Evolutionary conservation across 2,797 vertebrate species (phyloP).

Genomic region (Oreonectes daqikongensis): DNA sequence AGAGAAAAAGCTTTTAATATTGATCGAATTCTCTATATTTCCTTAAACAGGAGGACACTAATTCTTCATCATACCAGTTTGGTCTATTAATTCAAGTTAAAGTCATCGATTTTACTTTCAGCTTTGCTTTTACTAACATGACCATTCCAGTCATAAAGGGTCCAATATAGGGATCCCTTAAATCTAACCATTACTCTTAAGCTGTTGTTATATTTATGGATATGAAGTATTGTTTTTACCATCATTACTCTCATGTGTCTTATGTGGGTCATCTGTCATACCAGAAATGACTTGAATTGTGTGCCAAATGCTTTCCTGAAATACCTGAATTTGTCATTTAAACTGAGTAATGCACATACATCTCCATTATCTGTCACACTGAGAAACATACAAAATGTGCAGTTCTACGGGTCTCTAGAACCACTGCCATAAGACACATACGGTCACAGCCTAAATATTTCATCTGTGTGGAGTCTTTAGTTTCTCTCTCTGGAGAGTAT

Average conservation of each 20-base stretch:
- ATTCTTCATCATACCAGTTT: background rate
- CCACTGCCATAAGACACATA: background rate
- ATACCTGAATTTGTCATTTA: slow-evolving; percentile 28
- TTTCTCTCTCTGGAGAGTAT: background rate
- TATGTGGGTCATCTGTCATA: slow-evolving; percentile 57
- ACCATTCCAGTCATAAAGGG: slow-evolving; percentile 8
- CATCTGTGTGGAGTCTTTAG: background rate
- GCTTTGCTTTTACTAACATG: background rate
- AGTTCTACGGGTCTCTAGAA: background rate
- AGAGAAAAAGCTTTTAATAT: background rate
- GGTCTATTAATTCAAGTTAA: background rate
- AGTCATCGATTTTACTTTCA: background rate
- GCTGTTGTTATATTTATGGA: background rate
- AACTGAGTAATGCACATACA: background rate
- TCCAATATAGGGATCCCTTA: background rate
- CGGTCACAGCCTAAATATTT: slow-evolving; percentile 1
- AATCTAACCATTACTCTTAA: background rate
- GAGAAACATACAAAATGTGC: background rate
- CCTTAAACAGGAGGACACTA: background rate
- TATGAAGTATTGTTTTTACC: background rate
- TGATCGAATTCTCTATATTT: background rate
- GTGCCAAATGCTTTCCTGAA: slow-evolving; percentile 54
- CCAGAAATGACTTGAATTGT: slow-evolving; percentile 80
- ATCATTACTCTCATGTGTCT: slow-evolving; percentile 14
- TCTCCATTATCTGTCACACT: background rate